Evolutionary conservation across 2,797 vertebrate genomes (phyloP), one percentile per base, ranked within the genome.

Genomic region (Rallus crepitans): DNA sequence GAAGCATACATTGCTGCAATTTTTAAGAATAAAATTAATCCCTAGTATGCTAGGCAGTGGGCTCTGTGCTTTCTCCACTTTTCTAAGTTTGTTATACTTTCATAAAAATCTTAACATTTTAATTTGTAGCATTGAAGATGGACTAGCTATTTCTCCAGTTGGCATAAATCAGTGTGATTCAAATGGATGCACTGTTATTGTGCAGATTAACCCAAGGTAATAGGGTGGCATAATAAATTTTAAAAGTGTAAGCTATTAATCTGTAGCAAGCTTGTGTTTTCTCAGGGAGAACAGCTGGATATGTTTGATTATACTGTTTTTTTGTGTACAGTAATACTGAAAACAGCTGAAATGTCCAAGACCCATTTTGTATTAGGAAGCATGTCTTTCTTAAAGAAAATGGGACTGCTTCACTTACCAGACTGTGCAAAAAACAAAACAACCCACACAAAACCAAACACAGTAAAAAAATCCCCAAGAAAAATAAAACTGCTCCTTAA

Each of bases 1-100:
- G 86, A 86, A 94, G 55, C 82, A 88, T 82, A 89, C 15, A 19
- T 70, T 91, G 42, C 89, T 91, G 88, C 84, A 70, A 52, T 78
- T 96, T 94, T 83, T 52, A 76, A 94, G 39, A 87, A 75, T 63
- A 85, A 96, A 95, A 79, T 78, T 37, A 92, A 78, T 69, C 40
- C 35, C 30, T 48, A 28, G 8, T 71, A n/a, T 75, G 40, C 15
- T 71, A 30, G 69, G 35, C 24, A 59, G 31, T 68, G 39, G 66
- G 66, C 65, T 82, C 80, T 1, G 17, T 89, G 48, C 60, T 94
- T 86, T 48, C 39, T 93, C 23, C 55, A 79, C 23, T 72, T 87
- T 89, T 84, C 31, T 88, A 21, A 23, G 47, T 78, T 56, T 79
- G 20, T 42, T 75, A 3, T 31, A 39, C 28, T 94, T 82, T 48